Base-by-base conservation (phyloP, 2,888 invertebrate species). In the Ephialtes manifestator region DNA sequence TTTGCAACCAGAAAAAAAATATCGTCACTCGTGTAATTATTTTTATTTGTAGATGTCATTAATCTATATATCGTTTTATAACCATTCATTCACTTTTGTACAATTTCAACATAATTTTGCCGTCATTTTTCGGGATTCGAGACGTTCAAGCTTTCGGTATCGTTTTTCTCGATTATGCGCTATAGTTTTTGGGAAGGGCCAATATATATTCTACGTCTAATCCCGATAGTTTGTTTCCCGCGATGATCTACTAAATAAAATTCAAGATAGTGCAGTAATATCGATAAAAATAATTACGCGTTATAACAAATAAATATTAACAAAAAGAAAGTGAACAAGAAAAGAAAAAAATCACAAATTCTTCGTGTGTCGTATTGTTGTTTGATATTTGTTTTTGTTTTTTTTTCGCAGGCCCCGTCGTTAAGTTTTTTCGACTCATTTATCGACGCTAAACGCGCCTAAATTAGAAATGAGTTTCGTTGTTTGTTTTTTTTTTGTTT, bases 231-330 rank as follows among this genome's bases (percentile, higher is more conserved):
- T 15, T n/a, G 13, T 51, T 35, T 81, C 60, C 77, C 60, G 70
- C 71, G 18, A 24, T 51, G 60, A 53, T 63, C 82, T 43, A 51
- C 76, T 74, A 76, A 83, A 81, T 78, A 53, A 78, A 71, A 68
- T 31, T 43, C 20, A 68, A 51, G 51, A 51, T 18, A 18, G 58
- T 48, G 79, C 35, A 46, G 31, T n/a, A 35, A 65, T 65, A 20
- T 51, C 63, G 63, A 76, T 84, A 86, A 89, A 89, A 89, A 89
- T 89, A 90, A 89, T 90, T 89, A 90, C 89, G 90, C 88, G 87
- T 90, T 88, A 87, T 92, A 92, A 92, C 90, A 91, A 92, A 92
- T 92, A 93, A 92, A 93, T 93, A 92, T 91, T 92, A 92, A 92
- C 90, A 92, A 92, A 91, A 90, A 88, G 88, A 88, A 90, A 89